Conservation (phyloP, 2,113 vertebrate species). For the Proterorhinus semilunaris region DNA sequence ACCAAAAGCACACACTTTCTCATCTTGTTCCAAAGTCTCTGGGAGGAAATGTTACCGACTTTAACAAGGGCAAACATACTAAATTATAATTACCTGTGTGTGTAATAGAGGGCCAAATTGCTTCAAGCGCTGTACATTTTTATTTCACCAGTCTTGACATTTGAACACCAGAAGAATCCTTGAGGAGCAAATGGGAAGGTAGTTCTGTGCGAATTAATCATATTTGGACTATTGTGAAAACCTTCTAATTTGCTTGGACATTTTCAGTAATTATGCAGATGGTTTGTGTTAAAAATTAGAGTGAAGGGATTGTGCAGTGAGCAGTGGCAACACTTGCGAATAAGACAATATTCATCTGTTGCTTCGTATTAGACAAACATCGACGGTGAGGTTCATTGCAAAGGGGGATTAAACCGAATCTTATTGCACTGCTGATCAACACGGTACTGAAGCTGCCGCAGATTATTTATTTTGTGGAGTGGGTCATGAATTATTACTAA, state of each 20-base stretch:
- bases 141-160: neutral
- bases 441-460: neutral
- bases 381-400: no score
- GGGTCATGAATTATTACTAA: conserved; percentile 7
- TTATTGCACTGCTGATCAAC: conserved; percentile 1
- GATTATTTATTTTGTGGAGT: conserved; percentile 2
- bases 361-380: neutral
- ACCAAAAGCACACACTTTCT: conserved; percentile 48
- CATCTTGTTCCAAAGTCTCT: conserved; percentile 20
- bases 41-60: neutral
- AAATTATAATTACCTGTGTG: conserved; percentile 7
- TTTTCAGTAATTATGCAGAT: no score
- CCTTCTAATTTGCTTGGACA: no score
- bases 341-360: neutral
- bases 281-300: no score
- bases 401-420: no score
- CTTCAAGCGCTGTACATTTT: neutral
- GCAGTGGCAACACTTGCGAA: no score
- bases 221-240: no score
- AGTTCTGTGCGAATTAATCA: no score
- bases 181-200: no score
- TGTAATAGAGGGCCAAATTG: conserved; percentile 6
- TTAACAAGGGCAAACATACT: conserved; percentile 1
- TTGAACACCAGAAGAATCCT: neutral
- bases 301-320: no score